Conservation (phyloP, 2,797 vertebrate genomes). For the Lemur catta region DNA sequence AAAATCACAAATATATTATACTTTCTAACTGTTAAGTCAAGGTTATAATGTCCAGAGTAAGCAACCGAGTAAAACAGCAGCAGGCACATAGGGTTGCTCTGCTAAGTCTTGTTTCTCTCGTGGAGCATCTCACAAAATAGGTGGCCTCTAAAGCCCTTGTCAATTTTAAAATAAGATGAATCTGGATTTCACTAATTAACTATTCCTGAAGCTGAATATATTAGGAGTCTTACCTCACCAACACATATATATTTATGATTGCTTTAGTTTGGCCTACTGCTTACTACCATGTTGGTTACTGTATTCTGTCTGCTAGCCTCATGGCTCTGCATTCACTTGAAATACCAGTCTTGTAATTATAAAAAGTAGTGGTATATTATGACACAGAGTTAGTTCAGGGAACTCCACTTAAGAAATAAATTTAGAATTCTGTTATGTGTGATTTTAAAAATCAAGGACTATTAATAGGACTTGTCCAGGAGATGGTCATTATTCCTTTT, state of each 20-base stretch:
- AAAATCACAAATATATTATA: background rate
- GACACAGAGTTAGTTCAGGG: background rate
- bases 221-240: background rate
- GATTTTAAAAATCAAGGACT: slow-evolving; percentile 6
- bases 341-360: background rate
- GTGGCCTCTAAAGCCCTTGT: background rate
- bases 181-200: background rate
- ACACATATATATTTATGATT: background rate
- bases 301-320: background rate
- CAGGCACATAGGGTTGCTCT: background rate
- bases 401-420: slow-evolving; percentile 15
- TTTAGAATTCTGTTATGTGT: background rate
- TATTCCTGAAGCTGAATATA: background rate
- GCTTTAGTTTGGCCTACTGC: background rate
- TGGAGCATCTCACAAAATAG: background rate
- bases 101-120: background rate
- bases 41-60: background rate
- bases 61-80: background rate
- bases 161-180: background rate
- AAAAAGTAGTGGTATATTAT: background rate
- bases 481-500: background rate
- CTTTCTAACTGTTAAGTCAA: background rate
- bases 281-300: background rate
- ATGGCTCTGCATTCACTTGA: slow-evolving; percentile 20
- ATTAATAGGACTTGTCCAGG: background rate